Base-by-base conservation (phyloP, 35 echinoderm and acorn worm species). In the Anneissia japonica region DNA sequence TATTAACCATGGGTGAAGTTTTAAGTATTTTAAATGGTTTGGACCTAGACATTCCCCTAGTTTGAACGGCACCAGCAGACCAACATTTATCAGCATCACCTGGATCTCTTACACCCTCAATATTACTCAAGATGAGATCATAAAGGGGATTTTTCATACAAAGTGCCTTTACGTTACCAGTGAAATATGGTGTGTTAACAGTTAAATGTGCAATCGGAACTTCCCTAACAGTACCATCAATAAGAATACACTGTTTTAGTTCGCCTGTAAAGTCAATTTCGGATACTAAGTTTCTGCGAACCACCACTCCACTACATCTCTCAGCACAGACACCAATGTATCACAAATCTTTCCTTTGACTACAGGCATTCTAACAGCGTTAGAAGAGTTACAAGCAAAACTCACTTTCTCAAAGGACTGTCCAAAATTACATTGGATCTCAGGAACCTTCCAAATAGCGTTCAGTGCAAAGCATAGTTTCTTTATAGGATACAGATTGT, bases 151-250 rank as follows among this genome's bases (percentile, higher is more conserved):
- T 77, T 37, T 77, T 23, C 75, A 77, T 34, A 37, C 75, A 77
- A 5, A 77, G 1, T 1, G 75, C 75, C 21, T 77, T 23, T 77
- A 77, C 75, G 3, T 1, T 0, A 1, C 75, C 75, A 10, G 35
- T 16, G 0, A 35, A 32, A 77, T 32, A 77, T 35, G 75, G 75
- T 19, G 93, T 86, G 87, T 92, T 86, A 46, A 92, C 75, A 39
- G 39, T 21, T 40, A 95, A 74, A 34, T 31, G 19, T 33, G 93
- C 90, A 35, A 96, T 76, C 41, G 90, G 86, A 40, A 89, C 39
- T 23, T 78, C 41, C 77, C 86, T 43, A 35, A 83, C 72, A 6
- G 90, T 96, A 0, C 87, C 83, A 76, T 92, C 93, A 46, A 96
- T 83, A 11, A 96, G 41, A 46, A 96, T 29, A 84, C 87, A 96